Evolutionary conservation across 2,797 vertebrate species (phyloP).

Genomic region (Crocodylus rhombifer): DNA sequence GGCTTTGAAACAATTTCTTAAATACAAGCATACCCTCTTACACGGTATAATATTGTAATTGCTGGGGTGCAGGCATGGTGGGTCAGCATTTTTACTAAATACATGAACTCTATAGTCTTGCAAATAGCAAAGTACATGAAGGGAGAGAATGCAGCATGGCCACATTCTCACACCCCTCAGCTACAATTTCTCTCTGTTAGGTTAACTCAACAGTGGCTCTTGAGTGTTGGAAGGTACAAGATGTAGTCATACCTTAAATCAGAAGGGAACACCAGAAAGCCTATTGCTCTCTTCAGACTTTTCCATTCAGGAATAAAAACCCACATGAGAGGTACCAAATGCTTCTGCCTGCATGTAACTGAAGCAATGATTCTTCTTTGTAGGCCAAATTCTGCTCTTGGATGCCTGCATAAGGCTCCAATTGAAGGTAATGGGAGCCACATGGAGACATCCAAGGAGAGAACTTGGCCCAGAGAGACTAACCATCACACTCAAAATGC

Average conservation of each 20-base stretch:
- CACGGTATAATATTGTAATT: not conserved
- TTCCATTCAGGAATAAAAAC: constrained; percentile 26
- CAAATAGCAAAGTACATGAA: constrained; percentile 6
- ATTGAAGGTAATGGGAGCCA: constrained; percentile 23
- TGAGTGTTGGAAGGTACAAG: constrained; percentile 27
- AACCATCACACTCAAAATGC: not conserved
- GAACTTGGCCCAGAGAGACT: constrained; percentile 3
- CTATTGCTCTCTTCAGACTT: constrained; percentile 52
- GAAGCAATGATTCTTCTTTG: constrained; percentile 34
- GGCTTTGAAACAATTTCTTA: constrained; percentile 52
- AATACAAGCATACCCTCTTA: constrained; percentile 46
- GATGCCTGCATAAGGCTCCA: not conserved
- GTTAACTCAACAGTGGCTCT: constrained; percentile 44
- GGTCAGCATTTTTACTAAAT: constrained; percentile 54
- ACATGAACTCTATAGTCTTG: not conserved
- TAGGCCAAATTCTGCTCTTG: constrained; percentile 25
- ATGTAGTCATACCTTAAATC: constrained; percentile 65
- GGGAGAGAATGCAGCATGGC: not conserved
- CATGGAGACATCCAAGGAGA: constrained; percentile 1
- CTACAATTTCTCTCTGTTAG: constrained; percentile 1
- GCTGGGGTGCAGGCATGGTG: not conserved
- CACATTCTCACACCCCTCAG: constrained; percentile 24
- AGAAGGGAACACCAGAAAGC: constrained; percentile 44
- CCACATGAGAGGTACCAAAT: not conserved
- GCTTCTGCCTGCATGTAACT: constrained; percentile 21